Percentiles rank a stretch among this genome's conserved stretches.
phyloP scores from a whole-genome alignment of 1,140 invertebrate species.

The Drosophila lini region DNA sequence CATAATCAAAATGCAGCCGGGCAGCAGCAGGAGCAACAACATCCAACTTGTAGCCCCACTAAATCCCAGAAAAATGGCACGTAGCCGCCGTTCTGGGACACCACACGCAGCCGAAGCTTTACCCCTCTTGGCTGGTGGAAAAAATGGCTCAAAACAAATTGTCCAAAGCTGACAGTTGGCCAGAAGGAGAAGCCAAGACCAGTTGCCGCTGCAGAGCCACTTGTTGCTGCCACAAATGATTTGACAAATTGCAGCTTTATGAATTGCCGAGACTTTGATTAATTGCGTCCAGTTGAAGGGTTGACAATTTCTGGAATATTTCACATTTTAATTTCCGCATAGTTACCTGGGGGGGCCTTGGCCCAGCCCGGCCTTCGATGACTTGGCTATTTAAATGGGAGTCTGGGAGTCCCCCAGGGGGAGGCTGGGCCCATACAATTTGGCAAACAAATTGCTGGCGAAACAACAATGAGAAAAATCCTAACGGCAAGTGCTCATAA shows the following conservation, averaged over 20 bases:
- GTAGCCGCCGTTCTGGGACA: slow-evolving; percentile 58
- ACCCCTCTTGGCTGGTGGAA: slow-evolving; percentile 19
- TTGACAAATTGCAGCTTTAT: slow-evolving; percentile 82
- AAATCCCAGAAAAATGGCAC: slow-evolving; percentile 55
- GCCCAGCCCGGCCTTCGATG: neutral
- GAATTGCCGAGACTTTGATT: slow-evolving; percentile 67
- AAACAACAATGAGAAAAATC: slow-evolving; percentile 65
- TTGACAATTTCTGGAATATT: slow-evolving; percentile 69
- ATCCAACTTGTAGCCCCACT: slow-evolving; percentile 9
- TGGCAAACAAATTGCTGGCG: slow-evolving; percentile 37
- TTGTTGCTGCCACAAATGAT: slow-evolving; percentile 61
- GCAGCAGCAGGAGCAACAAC: slow-evolving; percentile 31
- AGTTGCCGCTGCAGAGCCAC: slow-evolving; percentile 36
- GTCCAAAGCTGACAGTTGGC: slow-evolving; percentile 78
- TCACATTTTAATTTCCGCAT: slow-evolving; percentile 66
- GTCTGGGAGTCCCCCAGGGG: neutral
- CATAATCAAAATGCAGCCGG: slow-evolving; percentile 77
- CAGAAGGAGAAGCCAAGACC: slow-evolving; percentile 25
- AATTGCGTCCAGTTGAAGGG: slow-evolving; percentile 70
- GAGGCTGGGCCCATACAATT: slow-evolving; percentile 41
- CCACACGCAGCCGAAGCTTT: slow-evolving; percentile 43
- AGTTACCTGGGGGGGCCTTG: slow-evolving; percentile 16
- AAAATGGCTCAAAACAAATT: slow-evolving; percentile 82
- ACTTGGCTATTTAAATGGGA: slow-evolving; percentile 40
- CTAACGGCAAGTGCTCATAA: slow-evolving; percentile 71